These are phyloP conservation scores for Pomatorhinus ruficollis DNA, from an alignment of 2,113 vertebrate genomes.

Conservation along the genomic window DNA sequence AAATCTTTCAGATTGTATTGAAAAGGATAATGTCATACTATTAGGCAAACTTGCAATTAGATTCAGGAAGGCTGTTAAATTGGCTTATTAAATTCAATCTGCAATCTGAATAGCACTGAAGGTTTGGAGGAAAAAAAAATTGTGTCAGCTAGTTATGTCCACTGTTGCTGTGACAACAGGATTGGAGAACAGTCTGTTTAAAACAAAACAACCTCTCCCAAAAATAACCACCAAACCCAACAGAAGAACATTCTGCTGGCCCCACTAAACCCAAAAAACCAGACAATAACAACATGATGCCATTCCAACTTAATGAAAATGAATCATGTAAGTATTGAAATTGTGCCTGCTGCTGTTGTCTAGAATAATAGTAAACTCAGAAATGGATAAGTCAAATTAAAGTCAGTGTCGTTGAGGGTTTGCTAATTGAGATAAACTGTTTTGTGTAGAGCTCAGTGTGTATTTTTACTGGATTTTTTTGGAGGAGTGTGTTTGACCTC, in stretches of 20 bases:
- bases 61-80: slow-evolving; percentile 21
- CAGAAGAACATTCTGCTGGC: background rate
- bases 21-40: background rate
- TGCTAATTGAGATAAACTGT: background rate
- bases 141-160: slow-evolving; percentile 32
- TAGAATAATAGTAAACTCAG: background rate
- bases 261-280: background rate
- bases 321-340: background rate
- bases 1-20: background rate
- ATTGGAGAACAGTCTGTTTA: slow-evolving; percentile 29
- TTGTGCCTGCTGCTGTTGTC: background rate
- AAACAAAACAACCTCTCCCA: slow-evolving; percentile 1
- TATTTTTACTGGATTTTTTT: background rate
- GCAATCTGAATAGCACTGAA: slow-evolving; percentile 5
- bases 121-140: background rate
- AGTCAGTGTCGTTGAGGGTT: background rate
- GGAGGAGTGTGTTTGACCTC: background rate
- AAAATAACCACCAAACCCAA: background rate
- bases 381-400: background rate
- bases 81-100: slow-evolving; percentile 59
- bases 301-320: background rate
- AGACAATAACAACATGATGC: background rate
- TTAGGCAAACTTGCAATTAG: slow-evolving; percentile 7
- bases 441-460: background rate
- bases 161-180: slow-evolving; percentile 71